A percentile compares a stretch with the other conserved stretches of the same genome.
phyloP scores from a whole-genome alignment of 30 jellyfish, hydroid and myxozoan species.

The Aurelia sp. region DNA sequence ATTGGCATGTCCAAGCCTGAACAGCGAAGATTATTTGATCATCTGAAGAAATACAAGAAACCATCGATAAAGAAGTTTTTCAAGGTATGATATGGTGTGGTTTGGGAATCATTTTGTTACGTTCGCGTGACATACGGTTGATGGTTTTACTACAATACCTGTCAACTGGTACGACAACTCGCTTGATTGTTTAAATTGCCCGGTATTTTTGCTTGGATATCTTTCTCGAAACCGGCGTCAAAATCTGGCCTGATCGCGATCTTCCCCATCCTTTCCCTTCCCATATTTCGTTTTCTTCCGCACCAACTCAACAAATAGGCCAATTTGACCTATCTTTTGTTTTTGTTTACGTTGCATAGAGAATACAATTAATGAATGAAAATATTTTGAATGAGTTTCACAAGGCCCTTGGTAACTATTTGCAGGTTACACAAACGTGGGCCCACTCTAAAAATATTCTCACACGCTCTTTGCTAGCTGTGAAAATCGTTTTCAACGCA shows the following conservation, averaged over 20 bases:
- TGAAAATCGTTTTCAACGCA: too few relatives aligned
- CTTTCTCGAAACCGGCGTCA: too few relatives aligned
- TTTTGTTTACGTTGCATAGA: constrained; percentile 63
- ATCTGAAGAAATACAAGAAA: constrained; percentile 69
- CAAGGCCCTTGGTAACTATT: background rate
- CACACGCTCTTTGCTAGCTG: too few relatives aligned
- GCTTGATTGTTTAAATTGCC: too few relatives aligned
- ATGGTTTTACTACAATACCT: too few relatives aligned
- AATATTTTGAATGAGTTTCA: constrained; percentile 16
- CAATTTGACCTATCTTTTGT: constrained; percentile 7
- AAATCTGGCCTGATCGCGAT: too few relatives aligned
- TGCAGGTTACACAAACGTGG: background rate
- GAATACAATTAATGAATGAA: constrained; percentile 37
- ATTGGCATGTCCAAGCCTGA: constrained; percentile 97
- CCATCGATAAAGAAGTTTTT: constrained; percentile 50
- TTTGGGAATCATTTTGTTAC: background rate
- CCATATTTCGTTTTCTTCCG: too few relatives aligned
- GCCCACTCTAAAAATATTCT: too few relatives aligned
- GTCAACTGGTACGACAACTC: too few relatives aligned
- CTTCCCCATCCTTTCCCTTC: too few relatives aligned
- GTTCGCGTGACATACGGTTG: background rate
- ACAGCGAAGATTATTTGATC: constrained; percentile 84
- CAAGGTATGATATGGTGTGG: constrained; percentile 17
- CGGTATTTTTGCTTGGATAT: too few relatives aligned
- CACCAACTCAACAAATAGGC: too few relatives aligned